Evolutionary conservation across 2,797 vertebrate species (phyloP).

Genomic region (Lithobates pipiens): DNA sequence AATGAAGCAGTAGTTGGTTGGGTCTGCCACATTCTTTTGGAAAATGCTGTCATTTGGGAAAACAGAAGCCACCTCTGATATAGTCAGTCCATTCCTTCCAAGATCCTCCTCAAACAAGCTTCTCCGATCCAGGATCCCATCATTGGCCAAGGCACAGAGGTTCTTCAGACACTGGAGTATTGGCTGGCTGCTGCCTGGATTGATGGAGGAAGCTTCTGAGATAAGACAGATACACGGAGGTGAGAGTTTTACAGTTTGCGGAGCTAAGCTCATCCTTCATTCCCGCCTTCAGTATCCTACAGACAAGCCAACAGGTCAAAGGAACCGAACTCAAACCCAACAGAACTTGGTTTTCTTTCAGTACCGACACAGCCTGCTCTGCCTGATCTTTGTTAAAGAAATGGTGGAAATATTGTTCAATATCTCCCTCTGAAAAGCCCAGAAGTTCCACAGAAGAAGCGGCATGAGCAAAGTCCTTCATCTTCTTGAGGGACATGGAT

Average conservation of each 20-base stretch:
- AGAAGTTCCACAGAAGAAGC: slow-evolving; percentile 19
- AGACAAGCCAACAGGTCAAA: not conserved
- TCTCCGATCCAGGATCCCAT: not conserved
- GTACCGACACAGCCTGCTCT: not conserved
- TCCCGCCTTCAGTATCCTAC: not conserved
- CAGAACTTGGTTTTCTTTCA: not conserved
- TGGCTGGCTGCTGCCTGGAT: slow-evolving; percentile 9
- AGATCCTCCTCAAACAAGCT: slow-evolving; percentile 42
- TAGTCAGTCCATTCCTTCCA: slow-evolving; percentile 58
- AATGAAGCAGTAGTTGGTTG: slow-evolving; percentile 64
- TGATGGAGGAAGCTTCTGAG: not conserved
- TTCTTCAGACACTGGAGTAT: not conserved
- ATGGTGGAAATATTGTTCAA: not conserved
- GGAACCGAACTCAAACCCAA: not conserved
- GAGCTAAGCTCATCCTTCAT: not conserved
- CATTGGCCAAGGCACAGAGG: not conserved
- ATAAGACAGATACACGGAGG: not conserved
- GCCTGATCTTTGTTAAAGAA: not conserved
- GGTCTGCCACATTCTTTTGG: slow-evolving; percentile 57
- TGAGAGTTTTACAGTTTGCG: not conserved
- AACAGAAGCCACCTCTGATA: slow-evolving; percentile 50
- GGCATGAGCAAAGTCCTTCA: slow-evolving; percentile 33
- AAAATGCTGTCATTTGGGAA: slow-evolving; percentile 63
- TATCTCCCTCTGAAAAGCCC: slow-evolving; percentile 57
- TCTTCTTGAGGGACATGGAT: slow-evolving; percentile 42